phyloP scores from a whole-genome alignment of 2,888 invertebrate species.

The Netelia virgata region DNA sequence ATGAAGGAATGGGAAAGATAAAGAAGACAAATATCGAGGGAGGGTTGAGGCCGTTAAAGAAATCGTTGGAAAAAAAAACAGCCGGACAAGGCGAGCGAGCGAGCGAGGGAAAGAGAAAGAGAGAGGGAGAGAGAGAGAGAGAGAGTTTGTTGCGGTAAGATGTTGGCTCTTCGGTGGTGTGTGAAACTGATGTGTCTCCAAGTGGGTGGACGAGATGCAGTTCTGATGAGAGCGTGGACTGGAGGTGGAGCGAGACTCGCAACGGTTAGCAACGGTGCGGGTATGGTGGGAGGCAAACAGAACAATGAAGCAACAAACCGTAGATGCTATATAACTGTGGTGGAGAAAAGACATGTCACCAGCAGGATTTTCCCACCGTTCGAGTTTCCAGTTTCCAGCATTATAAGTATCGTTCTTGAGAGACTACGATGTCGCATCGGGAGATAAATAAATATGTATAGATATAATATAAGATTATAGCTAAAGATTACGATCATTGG shows the following conservation, averaged over 20 bases:
- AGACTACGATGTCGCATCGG: neutral
- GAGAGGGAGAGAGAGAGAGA: slow-evolving; percentile 46
- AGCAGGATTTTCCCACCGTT: slow-evolving; percentile 72
- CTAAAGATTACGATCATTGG: too few species aligned
- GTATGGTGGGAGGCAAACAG: slow-evolving; percentile 49
- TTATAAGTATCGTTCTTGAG: slow-evolving; percentile 72
- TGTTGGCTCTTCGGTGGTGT: slow-evolving; percentile 9
- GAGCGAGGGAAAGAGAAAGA: slow-evolving; percentile 13
- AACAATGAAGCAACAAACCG: slow-evolving; percentile 37
- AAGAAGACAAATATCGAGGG: slow-evolving; percentile 35
- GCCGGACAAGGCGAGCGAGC: slow-evolving; percentile 1
- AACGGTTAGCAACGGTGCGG: neutral
- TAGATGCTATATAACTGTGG: slow-evolving; percentile 9
- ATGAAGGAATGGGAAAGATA: slow-evolving; percentile 55
- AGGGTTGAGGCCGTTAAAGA: neutral
- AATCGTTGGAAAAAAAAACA: slow-evolving; percentile 23
- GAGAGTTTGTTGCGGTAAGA: slow-evolving; percentile 20
- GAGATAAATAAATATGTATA: too few species aligned
- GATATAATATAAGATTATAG: too few species aligned
- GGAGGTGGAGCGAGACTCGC: too few species aligned
- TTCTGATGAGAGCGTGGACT: neutral
- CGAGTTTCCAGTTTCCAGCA: slow-evolving; percentile 74
- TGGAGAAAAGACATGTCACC: slow-evolving; percentile 57
- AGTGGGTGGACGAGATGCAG: slow-evolving; percentile 26
- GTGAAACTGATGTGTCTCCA: slow-evolving; percentile 17